Evolutionary conservation across 2,113 vertebrate genomes (phyloP).

Genomic region (Pteruthius melanotis): DNA sequence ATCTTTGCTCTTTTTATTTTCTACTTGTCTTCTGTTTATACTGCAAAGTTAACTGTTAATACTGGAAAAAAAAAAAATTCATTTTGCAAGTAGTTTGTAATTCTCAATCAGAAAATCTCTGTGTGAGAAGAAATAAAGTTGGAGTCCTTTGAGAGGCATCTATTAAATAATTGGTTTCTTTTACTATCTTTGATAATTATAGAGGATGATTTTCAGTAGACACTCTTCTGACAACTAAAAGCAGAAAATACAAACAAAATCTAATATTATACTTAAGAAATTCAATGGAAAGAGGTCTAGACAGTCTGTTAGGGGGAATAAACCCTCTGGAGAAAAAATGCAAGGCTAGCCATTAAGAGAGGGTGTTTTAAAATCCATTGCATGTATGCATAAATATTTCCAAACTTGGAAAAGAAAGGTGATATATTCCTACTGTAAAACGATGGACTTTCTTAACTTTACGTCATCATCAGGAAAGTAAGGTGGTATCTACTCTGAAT

Average conservation of each 20-base stretch:
- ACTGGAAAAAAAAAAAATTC: neutral
- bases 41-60: neutral
- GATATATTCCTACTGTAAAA: neutral
- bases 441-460: neutral
- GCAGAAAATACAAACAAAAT: neutral
- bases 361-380: fast-evolving
- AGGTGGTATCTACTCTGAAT: neutral
- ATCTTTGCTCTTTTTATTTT: neutral
- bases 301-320: neutral
- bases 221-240: neutral
- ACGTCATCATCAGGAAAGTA: neutral
- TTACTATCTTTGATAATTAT: neutral
- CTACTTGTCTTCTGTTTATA: neutral
- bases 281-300: neutral
- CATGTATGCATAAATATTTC: neutral
- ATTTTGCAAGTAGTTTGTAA: neutral
- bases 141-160: neutral
- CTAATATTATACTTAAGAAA: neutral
- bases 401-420: neutral
- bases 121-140: neutral
- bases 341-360: neutral
- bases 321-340: neutral
- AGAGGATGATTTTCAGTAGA: neutral
- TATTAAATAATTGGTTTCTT: neutral
- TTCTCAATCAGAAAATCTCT: neutral